A percentile compares a stretch with the other conserved stretches of the same genome.
These are phyloP conservation scores for Engystomops pustulosus DNA, from an alignment of 2,113 vertebrate genomes.

Conservation along the genomic window DNA sequence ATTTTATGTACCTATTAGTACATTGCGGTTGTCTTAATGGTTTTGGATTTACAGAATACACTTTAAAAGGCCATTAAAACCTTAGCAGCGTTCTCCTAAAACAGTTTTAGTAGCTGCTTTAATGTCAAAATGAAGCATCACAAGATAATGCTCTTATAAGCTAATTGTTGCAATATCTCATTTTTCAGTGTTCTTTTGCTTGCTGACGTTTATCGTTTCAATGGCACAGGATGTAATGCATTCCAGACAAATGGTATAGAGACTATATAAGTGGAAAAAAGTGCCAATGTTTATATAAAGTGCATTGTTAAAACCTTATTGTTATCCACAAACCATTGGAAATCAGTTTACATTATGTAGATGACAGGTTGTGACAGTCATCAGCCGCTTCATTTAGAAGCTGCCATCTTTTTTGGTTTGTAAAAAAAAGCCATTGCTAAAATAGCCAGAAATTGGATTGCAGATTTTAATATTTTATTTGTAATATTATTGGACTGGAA, in stretches of 20 bases:
- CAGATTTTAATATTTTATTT: background rate
- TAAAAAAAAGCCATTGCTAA: background rate
- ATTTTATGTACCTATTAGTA: conserved; percentile 48
- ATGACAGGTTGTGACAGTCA: background rate
- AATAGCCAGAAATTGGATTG: background rate
- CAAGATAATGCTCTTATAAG: conserved; percentile 31
- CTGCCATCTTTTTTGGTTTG: background rate
- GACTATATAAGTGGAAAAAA: background rate
- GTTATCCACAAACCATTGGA: background rate
- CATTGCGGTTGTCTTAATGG: conserved; percentile 44
- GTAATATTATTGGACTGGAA: too few species aligned
- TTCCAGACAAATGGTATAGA: conserved; percentile 8
- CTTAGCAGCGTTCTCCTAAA: conserved; percentile 23
- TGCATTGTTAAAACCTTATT: conserved; percentile 5
- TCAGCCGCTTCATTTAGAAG: background rate
- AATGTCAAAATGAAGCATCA: conserved; percentile 38
- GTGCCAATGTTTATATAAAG: conserved; percentile 12
- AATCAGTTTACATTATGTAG: background rate
- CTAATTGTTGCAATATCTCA: conserved; percentile 42
- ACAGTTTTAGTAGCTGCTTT: conserved; percentile 41
- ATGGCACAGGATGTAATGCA: conserved; percentile 30
- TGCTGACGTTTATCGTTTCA: conserved; percentile 25
- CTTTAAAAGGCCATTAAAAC: conserved; percentile 46
- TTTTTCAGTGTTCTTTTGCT: conserved; percentile 35
- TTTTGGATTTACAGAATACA: conserved; percentile 44